phyloP scores from a whole-genome alignment of 2,888 invertebrate species.

The Heterodera filipjevi region DNA sequence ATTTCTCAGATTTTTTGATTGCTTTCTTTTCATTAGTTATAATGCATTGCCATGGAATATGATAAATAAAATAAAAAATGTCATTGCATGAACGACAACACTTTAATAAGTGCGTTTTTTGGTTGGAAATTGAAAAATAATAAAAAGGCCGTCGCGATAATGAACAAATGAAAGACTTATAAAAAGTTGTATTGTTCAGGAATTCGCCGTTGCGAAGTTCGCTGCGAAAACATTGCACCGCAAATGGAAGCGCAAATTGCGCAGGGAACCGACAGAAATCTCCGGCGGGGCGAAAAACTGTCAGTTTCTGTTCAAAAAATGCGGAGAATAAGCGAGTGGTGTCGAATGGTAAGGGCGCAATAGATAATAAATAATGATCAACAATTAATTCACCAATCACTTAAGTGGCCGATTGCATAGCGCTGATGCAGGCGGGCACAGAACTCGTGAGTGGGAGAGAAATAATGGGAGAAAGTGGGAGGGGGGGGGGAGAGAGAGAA shows the following conservation, averaged over 20 bases:
- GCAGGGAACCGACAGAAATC: slow-evolving; percentile 51
- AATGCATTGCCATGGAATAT: slow-evolving; percentile 1
- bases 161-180: neutral
- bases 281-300: slow-evolving; percentile 66
- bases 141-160: neutral
- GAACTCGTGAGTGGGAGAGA: slow-evolving; percentile 66
- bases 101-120: slow-evolving; percentile 14
- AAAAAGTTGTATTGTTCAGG: slow-evolving; percentile 26
- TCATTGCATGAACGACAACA: slow-evolving; percentile 9
- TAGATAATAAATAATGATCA: neutral
- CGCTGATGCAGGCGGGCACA: slow-evolving; percentile 71
- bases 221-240: slow-evolving; percentile 43
- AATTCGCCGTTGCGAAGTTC: slow-evolving; percentile 47
- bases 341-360: slow-evolving; percentile 67
- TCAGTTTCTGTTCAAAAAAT: slow-evolving; percentile 66
- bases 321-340: slow-evolving; percentile 68
- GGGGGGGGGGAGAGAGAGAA: neutral
- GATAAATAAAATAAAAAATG: slow-evolving; percentile 14
- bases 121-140: neutral
- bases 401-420: slow-evolving; percentile 71
- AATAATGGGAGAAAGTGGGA: neutral
- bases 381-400: neutral
- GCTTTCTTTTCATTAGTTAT: no score
- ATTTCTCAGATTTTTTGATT: no score
- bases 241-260: slow-evolving; percentile 5